These are phyloP conservation scores for Pyxicephalus adspersus DNA, from an alignment of 2,113 vertebrate genomes.

Conservation along the genomic window DNA sequence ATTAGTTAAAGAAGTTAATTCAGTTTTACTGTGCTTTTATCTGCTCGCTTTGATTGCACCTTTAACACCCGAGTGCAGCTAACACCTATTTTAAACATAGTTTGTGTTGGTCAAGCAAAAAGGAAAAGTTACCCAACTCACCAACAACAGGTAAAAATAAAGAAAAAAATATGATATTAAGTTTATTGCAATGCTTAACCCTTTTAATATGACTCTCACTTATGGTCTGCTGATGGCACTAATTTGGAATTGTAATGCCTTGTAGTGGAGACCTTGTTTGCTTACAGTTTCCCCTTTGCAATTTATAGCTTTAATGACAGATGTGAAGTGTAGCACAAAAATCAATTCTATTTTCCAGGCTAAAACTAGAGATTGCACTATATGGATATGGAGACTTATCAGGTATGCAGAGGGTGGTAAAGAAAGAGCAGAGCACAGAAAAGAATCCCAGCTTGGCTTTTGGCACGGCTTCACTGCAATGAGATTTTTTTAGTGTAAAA, in stretches of 20 bases:
- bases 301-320: conserved; percentile 43
- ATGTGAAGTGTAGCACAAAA: conserved; percentile 29
- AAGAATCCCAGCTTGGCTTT: conserved; percentile 48
- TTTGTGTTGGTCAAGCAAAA: too few relatives aligned
- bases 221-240: neutral
- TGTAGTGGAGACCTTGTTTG: neutral
- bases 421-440: conserved; percentile 28
- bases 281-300: conserved; percentile 15
- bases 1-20: too few relatives aligned
- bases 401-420: conserved; percentile 50
- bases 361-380: conserved; percentile 16
- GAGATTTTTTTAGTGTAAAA: conserved; percentile 43
- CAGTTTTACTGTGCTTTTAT: too few relatives aligned
- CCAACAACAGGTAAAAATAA: neutral
- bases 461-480: conserved; percentile 44
- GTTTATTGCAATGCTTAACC: neutral
- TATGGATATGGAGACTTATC: conserved; percentile 46
- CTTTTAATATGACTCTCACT: neutral
- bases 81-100: too few relatives aligned
- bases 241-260: neutral
- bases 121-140: too few relatives aligned
- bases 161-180: neutral
- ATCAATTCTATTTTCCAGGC: conserved; percentile 53
- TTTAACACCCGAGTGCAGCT: too few relatives aligned
- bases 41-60: too few relatives aligned